Evolutionary conservation across 1,140 invertebrate species (phyloP), one percentile per base, ranked within the genome.

Genomic region (Polyergus mexicanus): DNA sequence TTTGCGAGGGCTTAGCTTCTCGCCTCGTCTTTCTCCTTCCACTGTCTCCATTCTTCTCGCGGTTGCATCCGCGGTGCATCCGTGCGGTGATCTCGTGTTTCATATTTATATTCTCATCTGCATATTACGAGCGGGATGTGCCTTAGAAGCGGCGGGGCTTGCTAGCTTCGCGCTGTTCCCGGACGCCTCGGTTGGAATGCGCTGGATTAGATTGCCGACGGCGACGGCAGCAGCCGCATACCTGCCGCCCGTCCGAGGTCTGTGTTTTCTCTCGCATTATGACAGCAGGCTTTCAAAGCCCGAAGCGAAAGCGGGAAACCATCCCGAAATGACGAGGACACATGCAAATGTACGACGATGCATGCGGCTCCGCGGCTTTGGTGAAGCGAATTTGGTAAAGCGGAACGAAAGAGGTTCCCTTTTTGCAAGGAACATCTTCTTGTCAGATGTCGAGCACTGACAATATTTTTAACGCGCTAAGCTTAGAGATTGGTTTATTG

Each of bases 71-170:
- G 65, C 65, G 71, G 62, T 62, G 84, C 84, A 86, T 76, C 87
- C 87, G 85, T 75, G 84, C 86, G 60, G 81, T 91, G 89, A 88
- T 91, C 89, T 92, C 87, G 63, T 86, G 86, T 89, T 91, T 91
- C 88, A 84, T 88, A 92, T 92, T 92, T 91, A 89, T 91, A 88
- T 71, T 91, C 86, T 91, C 87, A 92, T 92, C 90, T 91, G 85
- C 90, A 90, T 92, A 92, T 91, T 90, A 91, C 89, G 86, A 92
- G 72, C 85, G 83, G 80, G 87, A 88, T 91, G 90, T 91, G 91
- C 87, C 92, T 80, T 91, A 90, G 84, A 83, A 32, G 68, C 72
- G 78, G 80, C 84, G 77, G 86, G 65, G 69, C 80, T 8, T 22
- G 44, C 76, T 63, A 75, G 58, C 47, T 83, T 65, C 38, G 54